Evolutionary conservation across 1,140 invertebrate genomes (phyloP).

Genomic region (Achatina immaculata): DNA sequence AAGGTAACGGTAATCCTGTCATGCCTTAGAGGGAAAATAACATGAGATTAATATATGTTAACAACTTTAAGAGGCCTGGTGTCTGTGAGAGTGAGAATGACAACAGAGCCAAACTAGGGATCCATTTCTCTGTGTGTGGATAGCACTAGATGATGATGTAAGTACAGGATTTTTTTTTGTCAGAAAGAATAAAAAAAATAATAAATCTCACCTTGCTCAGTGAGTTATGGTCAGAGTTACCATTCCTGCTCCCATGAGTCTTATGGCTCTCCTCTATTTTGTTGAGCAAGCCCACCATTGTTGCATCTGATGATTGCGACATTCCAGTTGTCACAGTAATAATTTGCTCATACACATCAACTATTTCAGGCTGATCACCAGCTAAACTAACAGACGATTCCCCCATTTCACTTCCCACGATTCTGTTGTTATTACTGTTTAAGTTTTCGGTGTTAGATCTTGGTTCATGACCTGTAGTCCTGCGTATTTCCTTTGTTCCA

Average conservation of each 20-base stretch:
- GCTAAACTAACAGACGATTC: not conserved
- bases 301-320: not conserved
- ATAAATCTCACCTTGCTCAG: conserved; percentile 1
- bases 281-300: not conserved
- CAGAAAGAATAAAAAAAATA: not conserved
- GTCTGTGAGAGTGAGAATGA: too few relatives aligned
- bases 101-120: too few relatives aligned
- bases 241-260: not conserved
- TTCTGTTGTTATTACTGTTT: not conserved
- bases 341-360: conserved; percentile 23
- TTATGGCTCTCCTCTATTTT: not conserved
- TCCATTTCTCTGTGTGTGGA: too few relatives aligned
- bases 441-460: not conserved
- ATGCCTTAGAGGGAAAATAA: too few relatives aligned
- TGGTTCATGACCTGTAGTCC: not conserved
- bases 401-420: not conserved
- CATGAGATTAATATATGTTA: too few relatives aligned
- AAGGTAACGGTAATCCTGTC: too few relatives aligned
- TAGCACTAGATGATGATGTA: too few relatives aligned
- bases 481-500: not conserved
- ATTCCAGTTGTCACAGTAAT: not conserved
- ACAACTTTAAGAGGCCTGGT: too few relatives aligned
- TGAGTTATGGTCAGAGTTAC: not conserved
- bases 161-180: not conserved
- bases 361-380: conserved; percentile 28